phyloP scores from a whole-genome alignment of 2,797 vertebrate genomes.

The Octomys mimax region DNA sequence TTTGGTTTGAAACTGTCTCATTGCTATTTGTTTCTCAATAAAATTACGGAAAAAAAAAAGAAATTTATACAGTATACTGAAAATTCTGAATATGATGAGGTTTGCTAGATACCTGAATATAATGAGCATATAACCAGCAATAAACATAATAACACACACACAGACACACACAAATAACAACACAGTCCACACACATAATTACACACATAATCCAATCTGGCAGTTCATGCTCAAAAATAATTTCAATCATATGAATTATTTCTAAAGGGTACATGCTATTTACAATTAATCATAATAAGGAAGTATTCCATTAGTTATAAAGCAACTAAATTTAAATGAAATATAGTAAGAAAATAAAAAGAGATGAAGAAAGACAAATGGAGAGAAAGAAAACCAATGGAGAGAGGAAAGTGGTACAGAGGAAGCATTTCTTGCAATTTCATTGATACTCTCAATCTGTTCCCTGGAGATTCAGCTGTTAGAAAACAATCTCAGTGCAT shows the following conservation, averaged over 20 bases:
- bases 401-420: neutral
- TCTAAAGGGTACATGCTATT: neutral
- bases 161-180: no score
- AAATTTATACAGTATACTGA: neutral
- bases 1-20: no score
- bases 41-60: no score
- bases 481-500: neutral
- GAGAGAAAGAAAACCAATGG: neutral
- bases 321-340: neutral
- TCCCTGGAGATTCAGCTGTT: neutral
- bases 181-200: no score
- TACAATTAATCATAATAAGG: neutral
- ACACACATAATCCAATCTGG: neutral
- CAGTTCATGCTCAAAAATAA: neutral
- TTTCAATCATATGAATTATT: neutral
- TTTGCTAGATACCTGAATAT: slow-evolving; percentile 3
- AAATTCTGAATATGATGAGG: neutral
- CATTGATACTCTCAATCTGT: neutral
- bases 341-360: neutral
- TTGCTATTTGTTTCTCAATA: no score
- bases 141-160: neutral
- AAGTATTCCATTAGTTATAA: neutral
- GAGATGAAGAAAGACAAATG: neutral
- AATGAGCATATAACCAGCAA: neutral
- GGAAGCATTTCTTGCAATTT: neutral